Conservation (phyloP, 1,140 invertebrate species). For the Macrocentrus cingulum region DNA sequence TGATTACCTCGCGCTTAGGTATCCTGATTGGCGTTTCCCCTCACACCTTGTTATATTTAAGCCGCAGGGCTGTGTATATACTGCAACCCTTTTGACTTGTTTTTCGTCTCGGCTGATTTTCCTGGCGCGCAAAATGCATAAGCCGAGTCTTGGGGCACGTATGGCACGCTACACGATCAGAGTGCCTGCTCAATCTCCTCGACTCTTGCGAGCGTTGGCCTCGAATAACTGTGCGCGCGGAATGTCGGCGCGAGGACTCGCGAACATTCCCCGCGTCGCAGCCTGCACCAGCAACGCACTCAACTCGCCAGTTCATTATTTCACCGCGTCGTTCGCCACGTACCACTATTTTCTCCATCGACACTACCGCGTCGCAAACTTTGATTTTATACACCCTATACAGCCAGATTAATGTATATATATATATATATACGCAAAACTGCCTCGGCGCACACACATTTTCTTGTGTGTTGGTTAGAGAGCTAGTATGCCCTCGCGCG, state of each 20-base stretch:
- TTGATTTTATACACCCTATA: no score
- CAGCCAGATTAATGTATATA: no score
- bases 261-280: conserved; percentile 16
- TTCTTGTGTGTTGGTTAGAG: no score
- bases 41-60: conserved; percentile 31
- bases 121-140: no score
- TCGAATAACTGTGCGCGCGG: conserved; percentile 16
- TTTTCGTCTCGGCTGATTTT: background rate
- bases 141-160: no score
- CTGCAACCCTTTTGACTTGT: background rate
- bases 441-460: no score
- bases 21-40: conserved; percentile 30
- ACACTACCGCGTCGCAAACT: no score
- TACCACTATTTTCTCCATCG: no score
- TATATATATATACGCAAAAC: no score
- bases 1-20: conserved; percentile 26
- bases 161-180: no score
- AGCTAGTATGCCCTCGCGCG: conserved; percentile 5
- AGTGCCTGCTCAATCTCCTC: background rate
- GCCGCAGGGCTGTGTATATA: no score
- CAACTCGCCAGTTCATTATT: conserved; percentile 12
- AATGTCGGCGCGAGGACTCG: background rate
- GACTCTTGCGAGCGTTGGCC: conserved; percentile 17
- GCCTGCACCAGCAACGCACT: conserved; percentile 2
- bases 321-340: conserved; percentile 10